These are phyloP conservation scores for Lithophane ornitopus DNA, from an alignment of 2,888 invertebrate genomes.

Conservation along the genomic window DNA sequence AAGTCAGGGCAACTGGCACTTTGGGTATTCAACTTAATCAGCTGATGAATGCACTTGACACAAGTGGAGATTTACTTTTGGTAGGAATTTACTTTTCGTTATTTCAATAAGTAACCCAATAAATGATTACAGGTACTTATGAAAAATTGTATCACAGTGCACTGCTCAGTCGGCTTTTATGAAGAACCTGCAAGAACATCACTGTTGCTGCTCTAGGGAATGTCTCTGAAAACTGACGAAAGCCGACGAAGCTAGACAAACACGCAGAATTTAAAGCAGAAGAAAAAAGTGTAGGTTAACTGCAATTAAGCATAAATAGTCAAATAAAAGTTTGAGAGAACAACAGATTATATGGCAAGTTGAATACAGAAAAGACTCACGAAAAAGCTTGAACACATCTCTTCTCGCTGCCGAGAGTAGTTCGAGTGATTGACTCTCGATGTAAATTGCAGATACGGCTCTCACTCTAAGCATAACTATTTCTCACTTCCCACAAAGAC, in stretches of 20 bases:
- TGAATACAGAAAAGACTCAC: slow-evolving; percentile 70
- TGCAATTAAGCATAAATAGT: background rate
- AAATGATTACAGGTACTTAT: background rate
- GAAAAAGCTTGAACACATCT: slow-evolving; percentile 78
- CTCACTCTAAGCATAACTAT: slow-evolving; percentile 80
- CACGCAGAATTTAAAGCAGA: background rate
- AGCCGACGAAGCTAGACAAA: background rate
- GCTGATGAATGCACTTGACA: background rate
- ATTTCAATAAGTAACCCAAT: background rate
- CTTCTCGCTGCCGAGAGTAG: slow-evolving; percentile 71
- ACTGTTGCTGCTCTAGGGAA: background rate
- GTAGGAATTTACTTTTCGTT: background rate
- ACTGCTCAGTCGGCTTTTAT: too few relatives aligned
- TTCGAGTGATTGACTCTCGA: slow-evolving; percentile 78
- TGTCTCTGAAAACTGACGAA: background rate
- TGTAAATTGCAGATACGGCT: slow-evolving; percentile 77
- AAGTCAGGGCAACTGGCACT: background rate
- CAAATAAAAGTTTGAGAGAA: slow-evolving; percentile 12
- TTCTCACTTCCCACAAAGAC: slow-evolving; percentile 45
- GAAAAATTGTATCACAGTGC: too few relatives aligned
- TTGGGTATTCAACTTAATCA: background rate
- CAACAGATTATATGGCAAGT: background rate
- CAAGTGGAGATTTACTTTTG: background rate
- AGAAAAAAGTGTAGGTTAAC: slow-evolving; percentile 18
- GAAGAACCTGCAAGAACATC: background rate